Evolutionary conservation across 2,797 vertebrate genomes (phyloP).

Genomic region (Streptopelia turtur): DNA sequence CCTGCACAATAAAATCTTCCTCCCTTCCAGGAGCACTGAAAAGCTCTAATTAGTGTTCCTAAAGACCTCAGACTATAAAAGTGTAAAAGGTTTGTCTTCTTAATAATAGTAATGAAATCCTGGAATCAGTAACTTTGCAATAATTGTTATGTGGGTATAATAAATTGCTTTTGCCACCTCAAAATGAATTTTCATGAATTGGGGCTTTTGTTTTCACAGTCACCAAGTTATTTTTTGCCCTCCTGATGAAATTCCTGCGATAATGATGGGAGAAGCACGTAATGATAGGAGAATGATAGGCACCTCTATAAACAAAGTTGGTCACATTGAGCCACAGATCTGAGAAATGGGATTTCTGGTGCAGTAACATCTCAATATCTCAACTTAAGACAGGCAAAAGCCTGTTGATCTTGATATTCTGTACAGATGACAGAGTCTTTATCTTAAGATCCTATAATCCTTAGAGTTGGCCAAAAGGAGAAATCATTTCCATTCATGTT

Average conservation of each 20-base stretch:
- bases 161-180: conserved; percentile 45
- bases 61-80: not conserved
- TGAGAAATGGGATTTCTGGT: not conserved
- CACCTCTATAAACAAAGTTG: not conserved
- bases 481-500: not conserved
- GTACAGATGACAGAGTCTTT: not conserved
- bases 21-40: not conserved
- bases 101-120: conserved; percentile 31
- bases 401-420: not conserved
- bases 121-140: not conserved
- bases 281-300: not conserved
- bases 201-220: conserved; percentile 12
- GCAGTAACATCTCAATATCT: not conserved
- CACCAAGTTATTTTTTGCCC: not conserved
- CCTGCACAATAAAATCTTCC: not conserved
- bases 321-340: not conserved
- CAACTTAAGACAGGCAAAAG: not conserved
- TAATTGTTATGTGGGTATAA: conserved; percentile 39
- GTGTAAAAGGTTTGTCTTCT: conserved; percentile 5
- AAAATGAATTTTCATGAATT: conserved; percentile 34
- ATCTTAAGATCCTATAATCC: not conserved
- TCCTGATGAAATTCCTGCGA: conserved; percentile 3
- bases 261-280: not conserved
- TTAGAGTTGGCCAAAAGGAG: not conserved
- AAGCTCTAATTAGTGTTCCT: conserved; percentile 11